Evolutionary conservation across 2,113 vertebrate species (phyloP).

Genomic region (Monopterus albus): DNA sequence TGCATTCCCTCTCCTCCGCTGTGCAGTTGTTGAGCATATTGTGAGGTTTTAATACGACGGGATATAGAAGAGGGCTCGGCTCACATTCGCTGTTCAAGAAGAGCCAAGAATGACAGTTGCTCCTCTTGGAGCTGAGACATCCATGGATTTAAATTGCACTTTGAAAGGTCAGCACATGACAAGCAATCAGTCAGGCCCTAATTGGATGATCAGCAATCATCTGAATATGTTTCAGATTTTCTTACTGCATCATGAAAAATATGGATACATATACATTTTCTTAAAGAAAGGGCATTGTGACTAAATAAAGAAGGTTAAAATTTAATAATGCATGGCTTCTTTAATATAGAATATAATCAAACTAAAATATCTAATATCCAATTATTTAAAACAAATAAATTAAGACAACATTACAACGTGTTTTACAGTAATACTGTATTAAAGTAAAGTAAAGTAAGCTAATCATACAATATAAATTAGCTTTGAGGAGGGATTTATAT

Average conservation of each 20-base stretch:
- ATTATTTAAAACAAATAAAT: too few species aligned
- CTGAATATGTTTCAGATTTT: constrained; percentile 39
- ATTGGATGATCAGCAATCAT: constrained; percentile 60
- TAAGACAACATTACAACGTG: too few species aligned
- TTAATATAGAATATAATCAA: too few species aligned
- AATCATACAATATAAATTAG: too few species aligned
- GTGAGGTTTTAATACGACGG: constrained; percentile 85
- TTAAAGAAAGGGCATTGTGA: too few species aligned
- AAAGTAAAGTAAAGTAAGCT: too few species aligned
- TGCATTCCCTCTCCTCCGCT: constrained; percentile 87
- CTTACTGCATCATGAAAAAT: constrained; percentile 9
- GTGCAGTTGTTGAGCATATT: constrained; percentile 92
- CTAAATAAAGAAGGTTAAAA: too few species aligned
- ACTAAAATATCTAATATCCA: too few species aligned
- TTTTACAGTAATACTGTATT: too few species aligned
- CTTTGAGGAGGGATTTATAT: background rate
- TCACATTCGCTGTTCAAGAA: constrained; percentile 85
- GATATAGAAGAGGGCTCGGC: constrained; percentile 63
- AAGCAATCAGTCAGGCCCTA: constrained; percentile 65
- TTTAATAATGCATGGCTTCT: too few species aligned
- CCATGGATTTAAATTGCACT: constrained; percentile 82
- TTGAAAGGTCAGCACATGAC: constrained; percentile 74
- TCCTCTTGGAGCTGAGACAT: constrained; percentile 85
- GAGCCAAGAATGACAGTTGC: constrained; percentile 91
- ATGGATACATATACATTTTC: background rate